Percentiles rank a stretch among this genome's conserved stretches.
Evolutionary conservation across 2,113 vertebrate species (phyloP).

Genomic region (Heptranchias perlo): DNA sequence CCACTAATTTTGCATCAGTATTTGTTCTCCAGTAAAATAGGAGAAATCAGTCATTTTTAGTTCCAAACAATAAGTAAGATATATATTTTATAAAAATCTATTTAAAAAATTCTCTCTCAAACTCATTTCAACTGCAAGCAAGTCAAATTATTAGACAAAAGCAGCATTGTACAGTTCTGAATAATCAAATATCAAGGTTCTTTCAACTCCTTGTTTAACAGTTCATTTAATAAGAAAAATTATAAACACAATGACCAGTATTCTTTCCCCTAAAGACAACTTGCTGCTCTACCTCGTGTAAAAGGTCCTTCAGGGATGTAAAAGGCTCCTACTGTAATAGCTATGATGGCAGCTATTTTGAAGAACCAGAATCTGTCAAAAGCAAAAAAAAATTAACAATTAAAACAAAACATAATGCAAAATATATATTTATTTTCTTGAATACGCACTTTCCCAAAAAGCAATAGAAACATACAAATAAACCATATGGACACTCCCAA

Average conservation of each 20-base stretch:
- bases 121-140: not conserved
- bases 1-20: not conserved
- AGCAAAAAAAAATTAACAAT: slow-evolving; percentile 11
- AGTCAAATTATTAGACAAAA: not conserved
- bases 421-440: too few relatives aligned
- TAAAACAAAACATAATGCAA: too few relatives aligned
- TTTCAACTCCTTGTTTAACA: not conserved
- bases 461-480: not conserved
- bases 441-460: not conserved
- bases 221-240: not conserved
- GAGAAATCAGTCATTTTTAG: not conserved
- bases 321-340: slow-evolving; percentile 82
- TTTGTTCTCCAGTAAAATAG: not conserved
- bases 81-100: not conserved
- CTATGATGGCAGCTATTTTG: slow-evolving; percentile 77
- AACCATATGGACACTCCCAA: not conserved
- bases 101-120: not conserved
- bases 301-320: slow-evolving; percentile 84
- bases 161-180: not conserved
- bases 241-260: not conserved
- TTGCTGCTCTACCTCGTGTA: slow-evolving; percentile 66
- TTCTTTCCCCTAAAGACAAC: slow-evolving; percentile 35
- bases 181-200: not conserved
- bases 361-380: slow-evolving; percentile 87
- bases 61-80: not conserved